A percentile compares a stretch with the other conserved stretches of the same genome.
These are phyloP conservation scores for Orthosia gothica DNA, from an alignment of 2,888 invertebrate genomes.

Conservation along the genomic window DNA sequence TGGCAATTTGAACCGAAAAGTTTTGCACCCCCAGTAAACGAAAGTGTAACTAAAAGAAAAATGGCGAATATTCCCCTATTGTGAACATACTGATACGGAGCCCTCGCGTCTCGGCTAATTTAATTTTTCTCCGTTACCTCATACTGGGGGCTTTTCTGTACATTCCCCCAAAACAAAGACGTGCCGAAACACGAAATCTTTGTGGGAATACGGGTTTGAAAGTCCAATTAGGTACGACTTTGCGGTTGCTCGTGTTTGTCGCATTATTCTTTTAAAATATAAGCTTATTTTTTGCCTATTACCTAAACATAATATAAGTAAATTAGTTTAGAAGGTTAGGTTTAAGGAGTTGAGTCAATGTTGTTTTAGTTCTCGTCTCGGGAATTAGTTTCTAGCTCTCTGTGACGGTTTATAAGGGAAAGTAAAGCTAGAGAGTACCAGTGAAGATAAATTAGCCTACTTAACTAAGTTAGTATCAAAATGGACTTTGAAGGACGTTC, in stretches of 20 bases:
- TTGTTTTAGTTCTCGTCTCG: too few relatives aligned
- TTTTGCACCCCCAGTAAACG: too few relatives aligned
- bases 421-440: not conserved
- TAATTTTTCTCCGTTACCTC: constrained; percentile 68
- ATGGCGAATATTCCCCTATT: constrained; percentile 71
- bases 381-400: not conserved
- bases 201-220: constrained; percentile 49
- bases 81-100: constrained; percentile 62
- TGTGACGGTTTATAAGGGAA: not conserved
- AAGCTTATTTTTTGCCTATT: constrained; percentile 34
- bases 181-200: constrained; percentile 58
- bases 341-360: constrained; percentile 1
- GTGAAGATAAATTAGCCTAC: not conserved
- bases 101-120: constrained; percentile 66
- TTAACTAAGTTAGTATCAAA: not conserved
- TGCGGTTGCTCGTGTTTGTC: constrained; percentile 44
- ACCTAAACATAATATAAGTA: not conserved
- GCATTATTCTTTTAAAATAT: constrained; percentile 41
- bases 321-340: not conserved
- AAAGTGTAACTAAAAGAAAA: constrained; percentile 73
- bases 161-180: constrained; percentile 62
- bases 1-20: constrained; percentile 68
- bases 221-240: constrained; percentile 55
- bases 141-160: constrained; percentile 52
- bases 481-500: not conserved